Evolutionary conservation across 2,113 vertebrate genomes (phyloP).

Genomic region (Crotalus tigris): DNA sequence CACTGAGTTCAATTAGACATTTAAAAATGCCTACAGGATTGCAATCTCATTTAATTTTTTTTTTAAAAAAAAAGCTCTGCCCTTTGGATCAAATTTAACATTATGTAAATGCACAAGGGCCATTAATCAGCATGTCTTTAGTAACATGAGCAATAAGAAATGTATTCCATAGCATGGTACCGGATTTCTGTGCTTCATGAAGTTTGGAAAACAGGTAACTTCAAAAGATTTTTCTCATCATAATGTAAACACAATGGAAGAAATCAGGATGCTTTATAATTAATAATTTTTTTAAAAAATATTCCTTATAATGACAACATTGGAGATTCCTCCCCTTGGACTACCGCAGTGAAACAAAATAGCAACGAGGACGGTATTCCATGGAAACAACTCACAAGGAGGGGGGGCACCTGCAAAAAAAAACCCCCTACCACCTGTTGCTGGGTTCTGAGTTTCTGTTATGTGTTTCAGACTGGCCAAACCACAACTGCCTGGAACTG

Average conservation of each 20-base stretch:
- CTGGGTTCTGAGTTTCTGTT: too few species aligned
- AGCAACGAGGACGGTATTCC: too few species aligned
- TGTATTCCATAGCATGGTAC: neutral
- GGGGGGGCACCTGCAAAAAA: too few species aligned
- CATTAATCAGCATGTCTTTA: neutral
- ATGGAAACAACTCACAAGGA: too few species aligned
- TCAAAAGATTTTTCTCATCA: neutral
- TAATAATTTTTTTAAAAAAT: neutral
- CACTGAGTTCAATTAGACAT: too few species aligned
- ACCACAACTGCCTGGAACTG: too few species aligned
- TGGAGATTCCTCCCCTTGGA: too few species aligned
- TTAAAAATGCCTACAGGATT: neutral
- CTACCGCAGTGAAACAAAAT: too few species aligned
- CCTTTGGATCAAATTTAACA: neutral
- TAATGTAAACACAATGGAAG: neutral
- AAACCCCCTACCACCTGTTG: too few species aligned
- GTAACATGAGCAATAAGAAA: neutral
- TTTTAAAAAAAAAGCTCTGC: neutral
- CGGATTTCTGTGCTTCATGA: neutral
- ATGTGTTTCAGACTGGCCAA: too few species aligned
- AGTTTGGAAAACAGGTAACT: neutral
- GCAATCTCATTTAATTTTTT: neutral
- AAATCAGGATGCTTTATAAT: neutral
- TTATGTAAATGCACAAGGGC: neutral
- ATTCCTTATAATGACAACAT: too few species aligned